Conservation (phyloP, 1,140 invertebrate genomes). For the Cephus cinctus region DNA sequence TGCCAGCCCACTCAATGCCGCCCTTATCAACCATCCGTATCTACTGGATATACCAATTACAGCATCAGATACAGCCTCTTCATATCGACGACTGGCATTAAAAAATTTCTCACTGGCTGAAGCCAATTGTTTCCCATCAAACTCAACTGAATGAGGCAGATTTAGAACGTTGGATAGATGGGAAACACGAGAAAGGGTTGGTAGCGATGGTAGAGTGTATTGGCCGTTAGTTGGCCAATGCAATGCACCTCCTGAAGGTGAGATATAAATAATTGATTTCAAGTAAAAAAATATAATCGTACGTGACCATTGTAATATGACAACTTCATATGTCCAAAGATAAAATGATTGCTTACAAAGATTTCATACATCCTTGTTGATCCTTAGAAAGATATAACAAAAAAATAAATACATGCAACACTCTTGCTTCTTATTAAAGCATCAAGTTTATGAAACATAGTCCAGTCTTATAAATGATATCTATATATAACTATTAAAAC, state of each 20-base stretch:
- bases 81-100: constrained; percentile 27
- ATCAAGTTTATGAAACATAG: no score
- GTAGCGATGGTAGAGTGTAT: background rate
- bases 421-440: no score
- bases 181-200: constrained; percentile 16
- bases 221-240: constrained; percentile 3
- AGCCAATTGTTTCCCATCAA: constrained; percentile 18
- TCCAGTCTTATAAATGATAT: no score
- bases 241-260: constrained; percentile 5
- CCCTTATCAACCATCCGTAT: constrained; percentile 40
- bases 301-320: no score
- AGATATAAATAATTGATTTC: no score
- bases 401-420: no score
- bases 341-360: no score
- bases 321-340: no score
- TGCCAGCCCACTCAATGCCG: constrained; percentile 31
- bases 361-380: no score
- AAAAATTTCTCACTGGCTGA: constrained; percentile 18
- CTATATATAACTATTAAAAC: no score
- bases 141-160: constrained; percentile 18
- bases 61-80: constrained; percentile 20
- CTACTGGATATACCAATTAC: constrained; percentile 20
- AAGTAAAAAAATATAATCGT: no score
- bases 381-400: no score
- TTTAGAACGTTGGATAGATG: constrained; percentile 17